A percentile compares a stretch with the other conserved stretches of the same genome.
These are phyloP conservation scores for Cheilosia impressa DNA, from an alignment of 2,888 invertebrate species.

Conservation along the genomic window DNA sequence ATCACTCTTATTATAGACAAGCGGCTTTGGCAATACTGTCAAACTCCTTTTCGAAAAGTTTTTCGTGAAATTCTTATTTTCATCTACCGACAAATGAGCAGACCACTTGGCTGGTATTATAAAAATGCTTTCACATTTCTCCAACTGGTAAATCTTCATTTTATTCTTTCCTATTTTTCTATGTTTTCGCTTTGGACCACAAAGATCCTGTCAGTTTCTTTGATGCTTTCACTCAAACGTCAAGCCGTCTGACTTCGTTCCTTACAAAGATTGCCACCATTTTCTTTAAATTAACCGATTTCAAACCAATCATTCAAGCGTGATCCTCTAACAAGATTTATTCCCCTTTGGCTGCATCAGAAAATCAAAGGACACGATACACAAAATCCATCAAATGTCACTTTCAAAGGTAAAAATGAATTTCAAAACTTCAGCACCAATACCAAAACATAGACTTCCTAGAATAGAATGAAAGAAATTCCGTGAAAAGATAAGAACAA, in stretches of 20 bases:
- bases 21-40: too few relatives aligned
- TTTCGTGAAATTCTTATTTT: too few relatives aligned
- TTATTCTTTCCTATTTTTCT: too few relatives aligned
- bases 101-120: too few relatives aligned
- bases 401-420: slow-evolving; percentile 51
- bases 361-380: not conserved
- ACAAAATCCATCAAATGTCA: slow-evolving; percentile 64
- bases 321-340: slow-evolving; percentile 63
- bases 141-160: not conserved
- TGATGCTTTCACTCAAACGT: not conserved
- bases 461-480: slow-evolving; percentile 53
- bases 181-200: not conserved
- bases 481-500: slow-evolving; percentile 51
- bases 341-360: slow-evolving; percentile 29
- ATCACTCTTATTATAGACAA: too few relatives aligned
- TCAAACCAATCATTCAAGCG: slow-evolving; percentile 50
- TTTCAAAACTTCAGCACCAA: slow-evolving; percentile 44
- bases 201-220: not conserved
- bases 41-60: too few relatives aligned
- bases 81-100: too few relatives aligned
- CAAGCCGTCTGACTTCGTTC: not conserved
- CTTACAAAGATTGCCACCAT: slow-evolving; percentile 42
- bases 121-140: too few relatives aligned
- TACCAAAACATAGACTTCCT: slow-evolving; percentile 25
- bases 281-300: slow-evolving; percentile 52